Evolutionary conservation across 2,888 invertebrate species (phyloP).

Genomic region (Lacanobia oleracea): DNA sequence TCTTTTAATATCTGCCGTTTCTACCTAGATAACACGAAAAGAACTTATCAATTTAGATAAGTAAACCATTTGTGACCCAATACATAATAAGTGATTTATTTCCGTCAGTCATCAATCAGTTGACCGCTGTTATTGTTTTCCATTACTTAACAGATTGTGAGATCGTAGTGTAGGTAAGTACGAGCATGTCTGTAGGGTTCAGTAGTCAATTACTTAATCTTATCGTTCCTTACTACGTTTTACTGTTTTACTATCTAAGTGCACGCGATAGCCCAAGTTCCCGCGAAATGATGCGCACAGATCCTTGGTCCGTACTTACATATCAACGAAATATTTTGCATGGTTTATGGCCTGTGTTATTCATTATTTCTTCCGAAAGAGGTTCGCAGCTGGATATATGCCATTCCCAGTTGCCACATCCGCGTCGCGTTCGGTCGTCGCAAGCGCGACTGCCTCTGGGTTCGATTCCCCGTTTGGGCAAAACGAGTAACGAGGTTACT

Average conservation of each 20-base stretch:
- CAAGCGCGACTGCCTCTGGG: background rate
- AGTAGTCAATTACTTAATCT: background rate
- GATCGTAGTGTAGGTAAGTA: background rate
- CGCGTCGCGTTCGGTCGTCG: no score
- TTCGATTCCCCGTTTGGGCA: background rate
- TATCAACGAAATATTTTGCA: background rate
- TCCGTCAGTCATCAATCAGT: conserved; percentile 31
- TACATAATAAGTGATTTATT: conserved; percentile 16
- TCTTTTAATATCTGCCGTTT: background rate
- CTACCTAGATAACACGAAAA: conserved; percentile 4
- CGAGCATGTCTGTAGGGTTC: conserved; percentile 34
- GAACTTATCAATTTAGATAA: conserved; percentile 16
- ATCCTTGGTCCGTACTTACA: background rate
- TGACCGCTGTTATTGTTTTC: conserved; percentile 43
- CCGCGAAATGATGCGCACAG: background rate
- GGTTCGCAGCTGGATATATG: no score
- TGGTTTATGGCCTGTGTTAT: background rate
- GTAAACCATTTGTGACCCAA: conserved; percentile 8
- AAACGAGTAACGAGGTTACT: background rate
- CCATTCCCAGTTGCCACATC: no score
- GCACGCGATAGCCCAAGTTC: background rate
- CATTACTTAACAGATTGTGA: conserved; percentile 22
- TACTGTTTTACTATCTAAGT: background rate
- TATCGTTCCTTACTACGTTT: background rate
- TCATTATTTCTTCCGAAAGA: background rate